These are phyloP conservation scores for Distichodus sexfasciatus DNA, from an alignment of 2,797 vertebrate genomes.

Conservation along the genomic window DNA sequence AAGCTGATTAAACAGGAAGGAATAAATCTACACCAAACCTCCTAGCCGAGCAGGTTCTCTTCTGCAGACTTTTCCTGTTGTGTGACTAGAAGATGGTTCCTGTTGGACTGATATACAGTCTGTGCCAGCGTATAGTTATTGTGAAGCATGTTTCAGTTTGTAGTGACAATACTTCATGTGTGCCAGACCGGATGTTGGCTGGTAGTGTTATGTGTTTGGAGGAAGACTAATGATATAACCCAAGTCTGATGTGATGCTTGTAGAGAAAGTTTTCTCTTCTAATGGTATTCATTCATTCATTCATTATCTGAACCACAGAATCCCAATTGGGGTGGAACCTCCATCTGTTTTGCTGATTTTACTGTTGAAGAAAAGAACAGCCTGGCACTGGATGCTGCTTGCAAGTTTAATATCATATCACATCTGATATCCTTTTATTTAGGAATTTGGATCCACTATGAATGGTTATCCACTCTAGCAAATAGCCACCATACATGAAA, in stretches of 20 bases:
- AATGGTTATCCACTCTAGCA: too few species aligned
- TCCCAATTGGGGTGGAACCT: too few species aligned
- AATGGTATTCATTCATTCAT: background rate
- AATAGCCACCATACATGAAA: too few species aligned
- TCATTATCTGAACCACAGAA: too few species aligned
- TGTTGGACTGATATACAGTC: slow-evolving; percentile 40
- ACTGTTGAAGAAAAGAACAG: too few species aligned
- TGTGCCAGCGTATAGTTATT: background rate
- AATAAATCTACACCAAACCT: slow-evolving; percentile 27
- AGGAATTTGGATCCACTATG: too few species aligned
- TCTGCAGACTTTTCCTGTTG: slow-evolving; percentile 50
- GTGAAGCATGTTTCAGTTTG: slow-evolving; percentile 8
- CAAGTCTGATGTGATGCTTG: background rate
- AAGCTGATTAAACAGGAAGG: slow-evolving; percentile 41
- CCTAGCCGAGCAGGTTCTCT: background rate
- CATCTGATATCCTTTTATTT: too few species aligned
- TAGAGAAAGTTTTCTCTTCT: too few species aligned
- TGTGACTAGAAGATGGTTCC: background rate
- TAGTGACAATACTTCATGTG: background rate
- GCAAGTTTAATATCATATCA: too few species aligned
- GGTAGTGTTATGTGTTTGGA: background rate
- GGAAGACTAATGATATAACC: background rate
- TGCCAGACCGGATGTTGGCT: background rate
- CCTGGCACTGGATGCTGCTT: too few species aligned
- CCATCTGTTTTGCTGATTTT: too few species aligned